Percentiles rank a stretch among this genome's conserved stretches.
Evolutionary conservation across 2,888 invertebrate species (phyloP).

Genomic region (Sialis lutaria): DNA sequence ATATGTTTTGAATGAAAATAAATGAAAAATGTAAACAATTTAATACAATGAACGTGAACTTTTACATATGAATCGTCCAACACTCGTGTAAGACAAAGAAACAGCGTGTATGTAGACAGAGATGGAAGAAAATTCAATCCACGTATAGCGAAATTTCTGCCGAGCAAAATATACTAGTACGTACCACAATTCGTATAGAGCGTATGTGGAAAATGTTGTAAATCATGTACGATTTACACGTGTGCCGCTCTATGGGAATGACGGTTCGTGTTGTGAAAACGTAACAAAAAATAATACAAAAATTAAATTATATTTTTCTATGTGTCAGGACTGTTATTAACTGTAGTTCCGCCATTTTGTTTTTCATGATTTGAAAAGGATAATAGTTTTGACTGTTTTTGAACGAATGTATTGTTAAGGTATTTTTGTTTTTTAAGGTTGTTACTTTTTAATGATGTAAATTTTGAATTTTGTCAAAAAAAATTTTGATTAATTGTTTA

Average conservation of each 20-base stretch:
- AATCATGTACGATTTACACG: neutral
- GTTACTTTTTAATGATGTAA: too few relatives aligned
- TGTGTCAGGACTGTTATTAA: slow-evolving; percentile 24
- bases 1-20: too few relatives aligned
- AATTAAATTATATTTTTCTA: slow-evolving; percentile 24
- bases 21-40: too few relatives aligned
- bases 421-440: too few relatives aligned
- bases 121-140: slow-evolving; percentile 5
- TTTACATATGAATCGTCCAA: too few relatives aligned
- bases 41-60: too few relatives aligned
- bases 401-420: too few relatives aligned
- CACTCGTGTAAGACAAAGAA: neutral
- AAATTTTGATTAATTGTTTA: too few relatives aligned
- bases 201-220: neutral
- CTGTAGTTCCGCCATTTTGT: slow-evolving; percentile 20
- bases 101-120: neutral
- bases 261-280: slow-evolving; percentile 10
- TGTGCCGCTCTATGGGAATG: neutral
- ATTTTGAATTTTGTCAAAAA: too few relatives aligned
- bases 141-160: slow-evolving; percentile 6
- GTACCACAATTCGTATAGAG: neutral
- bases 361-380: slow-evolving; percentile 5
- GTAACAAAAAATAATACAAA: slow-evolving; percentile 19
- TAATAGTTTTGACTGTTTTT: neutral
- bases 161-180: slow-evolving; percentile 5